Conservation (phyloP, 2,797 vertebrate species). For the Chrosomus eos region DNA sequence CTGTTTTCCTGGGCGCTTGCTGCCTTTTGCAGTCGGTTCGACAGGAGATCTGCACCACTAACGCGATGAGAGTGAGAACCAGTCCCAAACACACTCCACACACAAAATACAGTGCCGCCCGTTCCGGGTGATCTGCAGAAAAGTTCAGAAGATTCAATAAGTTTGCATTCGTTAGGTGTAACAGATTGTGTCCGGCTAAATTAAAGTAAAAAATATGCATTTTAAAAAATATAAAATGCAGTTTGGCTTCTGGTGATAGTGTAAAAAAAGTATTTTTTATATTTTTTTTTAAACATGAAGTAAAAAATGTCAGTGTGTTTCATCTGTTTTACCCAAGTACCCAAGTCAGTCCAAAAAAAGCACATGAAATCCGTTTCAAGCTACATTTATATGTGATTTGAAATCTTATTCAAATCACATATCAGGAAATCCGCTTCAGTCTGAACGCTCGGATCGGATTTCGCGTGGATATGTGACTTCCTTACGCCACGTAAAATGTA, state of each 20-base stretch:
- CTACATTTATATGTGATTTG: too few relatives aligned
- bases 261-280: too few relatives aligned
- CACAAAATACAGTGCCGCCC: conserved; percentile 94
- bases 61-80: conserved; percentile 89
- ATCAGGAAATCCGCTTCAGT: too few relatives aligned
- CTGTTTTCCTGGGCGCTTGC: conserved; percentile 54
- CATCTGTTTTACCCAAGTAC: neutral
- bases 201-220: neutral
- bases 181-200: neutral
- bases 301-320: neutral
- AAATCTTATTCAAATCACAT: too few relatives aligned
- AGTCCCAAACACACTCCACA: conserved; percentile 95
- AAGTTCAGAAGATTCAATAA: neutral
- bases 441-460: too few relatives aligned
- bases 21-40: conserved; percentile 87
- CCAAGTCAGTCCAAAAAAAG: too few relatives aligned
- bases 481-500: too few relatives aligned
- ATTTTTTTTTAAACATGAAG: neutral
- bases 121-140: conserved; percentile 89
- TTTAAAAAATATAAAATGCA: neutral
- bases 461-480: too few relatives aligned
- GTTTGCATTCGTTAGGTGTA: neutral
- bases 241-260: neutral
- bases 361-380: too few relatives aligned
- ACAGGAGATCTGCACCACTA: conserved; percentile 94